Conservation (phyloP, 92 coral and sea anemone species). For the Chrysogorgia sp. region DNA sequence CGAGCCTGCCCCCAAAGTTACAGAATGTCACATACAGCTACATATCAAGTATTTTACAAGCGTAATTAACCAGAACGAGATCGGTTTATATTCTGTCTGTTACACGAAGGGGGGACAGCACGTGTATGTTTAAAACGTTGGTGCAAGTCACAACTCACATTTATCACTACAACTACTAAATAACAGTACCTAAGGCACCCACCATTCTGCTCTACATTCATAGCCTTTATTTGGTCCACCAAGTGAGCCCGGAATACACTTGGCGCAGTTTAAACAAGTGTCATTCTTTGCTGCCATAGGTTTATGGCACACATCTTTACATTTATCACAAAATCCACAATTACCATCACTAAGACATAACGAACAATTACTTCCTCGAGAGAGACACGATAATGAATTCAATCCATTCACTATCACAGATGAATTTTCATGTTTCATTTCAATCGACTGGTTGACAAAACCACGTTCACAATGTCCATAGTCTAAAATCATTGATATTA, state of each 20-base stretch:
- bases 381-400: conserved; percentile 66
- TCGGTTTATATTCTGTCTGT: too few relatives aligned
- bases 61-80: too few relatives aligned
- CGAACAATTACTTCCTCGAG: conserved; percentile 88
- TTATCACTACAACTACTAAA: too few relatives aligned
- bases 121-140: too few relatives aligned
- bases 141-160: too few relatives aligned
- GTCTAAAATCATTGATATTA: conserved; percentile 5
- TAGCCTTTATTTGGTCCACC: conserved; percentile 86
- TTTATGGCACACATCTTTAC: conserved; percentile 94
- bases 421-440: conserved; percentile 30
- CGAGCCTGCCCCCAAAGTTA: too few relatives aligned
- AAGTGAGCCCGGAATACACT: conserved; percentile 91
- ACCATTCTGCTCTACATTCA: conserved; percentile 97
- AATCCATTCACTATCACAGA: conserved; percentile 56
- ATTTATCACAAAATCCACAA: conserved; percentile 96
- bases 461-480: conserved; percentile 5
- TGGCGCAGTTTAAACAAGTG: conserved; percentile 95
- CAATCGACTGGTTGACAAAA: neutral
- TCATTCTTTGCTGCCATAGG: conserved; percentile 82
- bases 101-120: too few relatives aligned
- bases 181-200: conserved; percentile 7
- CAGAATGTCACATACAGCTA: too few relatives aligned
- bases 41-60: too few relatives aligned
- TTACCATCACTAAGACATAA: conserved; percentile 97